A percentile compares a stretch with the other conserved stretches of the same genome.
Evolutionary conservation across 2,797 vertebrate species (phyloP).

Genomic region (Microchirus variegatus): DNA sequence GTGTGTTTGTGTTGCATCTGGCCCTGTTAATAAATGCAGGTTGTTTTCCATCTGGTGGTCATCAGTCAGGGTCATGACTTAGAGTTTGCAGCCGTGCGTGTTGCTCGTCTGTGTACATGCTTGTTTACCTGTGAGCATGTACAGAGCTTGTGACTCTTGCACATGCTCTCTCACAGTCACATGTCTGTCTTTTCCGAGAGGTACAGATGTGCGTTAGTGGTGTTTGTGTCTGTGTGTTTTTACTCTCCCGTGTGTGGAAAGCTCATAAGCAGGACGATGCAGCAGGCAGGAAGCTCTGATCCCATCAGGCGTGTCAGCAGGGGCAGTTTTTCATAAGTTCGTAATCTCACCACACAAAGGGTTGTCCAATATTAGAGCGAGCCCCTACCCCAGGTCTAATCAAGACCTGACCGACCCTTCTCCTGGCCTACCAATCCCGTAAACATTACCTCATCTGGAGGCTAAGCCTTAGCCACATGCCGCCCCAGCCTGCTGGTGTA

Average conservation of each 20-base stretch:
- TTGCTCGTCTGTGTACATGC: constrained; percentile 8
- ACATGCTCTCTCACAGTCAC: too few species aligned
- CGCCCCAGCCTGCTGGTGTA: constrained; percentile 51
- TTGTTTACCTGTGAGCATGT: constrained; percentile 5
- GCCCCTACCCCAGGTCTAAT: constrained; percentile 75
- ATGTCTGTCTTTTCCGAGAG: constrained; percentile 10
- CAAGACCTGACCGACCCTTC: constrained; percentile 70
- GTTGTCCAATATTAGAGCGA: constrained; percentile 72
- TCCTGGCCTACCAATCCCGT: constrained; percentile 53
- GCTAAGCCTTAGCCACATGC: constrained; percentile 65
- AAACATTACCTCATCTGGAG: constrained; percentile 75
- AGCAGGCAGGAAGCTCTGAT: constrained; percentile 73
- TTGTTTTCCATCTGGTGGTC: constrained; percentile 66
- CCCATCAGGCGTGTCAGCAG: constrained; percentile 75
- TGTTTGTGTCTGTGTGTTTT: constrained; percentile 35
- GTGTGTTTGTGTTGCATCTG: constrained; percentile 59
- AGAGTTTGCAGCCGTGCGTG: constrained; percentile 7
- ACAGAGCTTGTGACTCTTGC: constrained; percentile 4
- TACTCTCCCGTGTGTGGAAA: constrained; percentile 33
- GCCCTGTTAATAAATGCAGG: constrained; percentile 54
- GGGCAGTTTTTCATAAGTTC: constrained; percentile 80
- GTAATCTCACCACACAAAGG: constrained; percentile 79
- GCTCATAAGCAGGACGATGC: constrained; percentile 63
- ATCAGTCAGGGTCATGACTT: constrained; percentile 41
- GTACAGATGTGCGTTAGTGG: constrained; percentile 16